Evolutionary conservation across 2,888 invertebrate species (phyloP).

Genomic region (Melipona bicolor): DNA sequence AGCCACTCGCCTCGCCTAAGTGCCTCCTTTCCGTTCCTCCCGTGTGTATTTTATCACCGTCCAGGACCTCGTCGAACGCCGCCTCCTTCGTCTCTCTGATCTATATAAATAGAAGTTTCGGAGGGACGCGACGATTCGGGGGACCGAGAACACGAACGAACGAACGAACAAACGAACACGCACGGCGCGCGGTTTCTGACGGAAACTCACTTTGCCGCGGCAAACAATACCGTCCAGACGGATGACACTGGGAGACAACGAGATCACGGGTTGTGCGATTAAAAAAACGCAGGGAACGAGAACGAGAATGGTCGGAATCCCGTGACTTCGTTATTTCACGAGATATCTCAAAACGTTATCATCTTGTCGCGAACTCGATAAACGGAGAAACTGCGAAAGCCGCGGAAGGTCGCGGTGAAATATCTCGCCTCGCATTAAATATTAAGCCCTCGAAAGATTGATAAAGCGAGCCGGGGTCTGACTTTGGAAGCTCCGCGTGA

Average conservation of each 20-base stretch:
- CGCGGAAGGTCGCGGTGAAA: neutral
- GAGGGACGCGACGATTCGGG: neutral
- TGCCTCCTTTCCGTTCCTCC: slow-evolving; percentile 11
- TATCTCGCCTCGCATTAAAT: neutral
- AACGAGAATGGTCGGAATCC: neutral
- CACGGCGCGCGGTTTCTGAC: slow-evolving; percentile 50
- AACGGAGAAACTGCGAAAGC: neutral
- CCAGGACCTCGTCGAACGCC: slow-evolving; percentile 1
- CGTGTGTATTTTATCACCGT: slow-evolving; percentile 23
- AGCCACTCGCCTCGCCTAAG: slow-evolving; percentile 25
- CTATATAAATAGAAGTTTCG: slow-evolving; percentile 1
- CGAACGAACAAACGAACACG: neutral
- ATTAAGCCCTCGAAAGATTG: neutral
- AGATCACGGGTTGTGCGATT: slow-evolving; percentile 44
- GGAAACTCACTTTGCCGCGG: slow-evolving; percentile 61
- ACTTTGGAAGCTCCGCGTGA: neutral
- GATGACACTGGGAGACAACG: slow-evolving; percentile 60
- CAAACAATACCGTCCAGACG: slow-evolving; percentile 48
- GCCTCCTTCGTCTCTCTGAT: neutral
- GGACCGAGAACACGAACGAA: neutral
- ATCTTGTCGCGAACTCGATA: neutral
- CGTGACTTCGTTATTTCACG: neutral
- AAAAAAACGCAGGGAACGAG: slow-evolving; percentile 30
- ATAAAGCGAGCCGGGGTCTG: neutral
- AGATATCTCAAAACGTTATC: neutral